phyloP scores from a whole-genome alignment of 2,113 vertebrate genomes.

The Oncorhynchus masou region DNA sequence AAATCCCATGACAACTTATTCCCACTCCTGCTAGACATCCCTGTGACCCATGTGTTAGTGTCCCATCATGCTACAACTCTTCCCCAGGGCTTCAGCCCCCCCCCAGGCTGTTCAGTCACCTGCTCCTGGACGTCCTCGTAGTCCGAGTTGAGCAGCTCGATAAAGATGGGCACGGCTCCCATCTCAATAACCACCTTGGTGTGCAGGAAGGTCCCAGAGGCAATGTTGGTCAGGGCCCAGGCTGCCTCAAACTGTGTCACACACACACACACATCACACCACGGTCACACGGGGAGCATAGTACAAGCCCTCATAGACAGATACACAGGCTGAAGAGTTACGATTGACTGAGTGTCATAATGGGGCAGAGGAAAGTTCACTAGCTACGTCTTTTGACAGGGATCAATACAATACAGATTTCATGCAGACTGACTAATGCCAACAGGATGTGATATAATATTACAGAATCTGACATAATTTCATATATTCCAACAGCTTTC shows the following conservation, averaged over 20 bases:
- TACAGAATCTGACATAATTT: not conserved
- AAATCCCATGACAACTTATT: not conserved
- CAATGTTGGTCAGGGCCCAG: conserved; percentile 93
- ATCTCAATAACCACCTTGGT: conserved; percentile 94
- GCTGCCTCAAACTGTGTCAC: conserved; percentile 85
- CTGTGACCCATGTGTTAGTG: not conserved
- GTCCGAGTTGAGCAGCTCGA: conserved; percentile 87
- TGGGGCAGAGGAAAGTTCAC: not conserved
- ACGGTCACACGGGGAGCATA: not conserved
- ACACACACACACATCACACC: not conserved
- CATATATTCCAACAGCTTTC: not conserved
- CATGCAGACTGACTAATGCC: not conserved
- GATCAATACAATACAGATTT: not conserved
- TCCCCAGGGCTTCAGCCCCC: not conserved
- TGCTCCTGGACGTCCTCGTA: conserved; percentile 94
- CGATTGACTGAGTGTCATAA: not conserved
- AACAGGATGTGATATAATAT: too few relatives aligned
- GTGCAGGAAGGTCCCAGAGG: conserved; percentile 89
- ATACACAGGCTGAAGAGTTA: not conserved
- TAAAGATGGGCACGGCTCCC: conserved; percentile 91
- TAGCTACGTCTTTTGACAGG: not conserved
- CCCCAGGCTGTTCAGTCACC: conserved; percentile 65
- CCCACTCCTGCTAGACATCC: not conserved
- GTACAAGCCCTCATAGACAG: not conserved
- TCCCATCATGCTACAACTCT: not conserved